These are phyloP conservation scores for Cryptomyrus ogoouensis DNA, from an alignment of 2,113 vertebrate species.

Conservation along the genomic window DNA sequence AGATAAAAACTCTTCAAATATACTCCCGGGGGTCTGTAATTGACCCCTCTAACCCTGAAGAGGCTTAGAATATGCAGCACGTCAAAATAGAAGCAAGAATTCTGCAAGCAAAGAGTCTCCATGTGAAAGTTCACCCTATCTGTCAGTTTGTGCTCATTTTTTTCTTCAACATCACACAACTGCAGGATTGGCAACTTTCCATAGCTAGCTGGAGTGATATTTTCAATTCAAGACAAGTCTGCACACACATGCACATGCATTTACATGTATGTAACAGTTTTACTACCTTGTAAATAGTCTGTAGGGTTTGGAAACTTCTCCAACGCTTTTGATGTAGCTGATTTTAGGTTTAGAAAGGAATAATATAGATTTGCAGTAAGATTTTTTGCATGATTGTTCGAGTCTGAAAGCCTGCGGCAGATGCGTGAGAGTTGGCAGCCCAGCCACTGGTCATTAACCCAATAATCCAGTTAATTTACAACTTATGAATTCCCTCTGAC, in stretches of 20 bases:
- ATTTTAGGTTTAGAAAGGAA: neutral
- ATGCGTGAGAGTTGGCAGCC: neutral
- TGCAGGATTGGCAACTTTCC: neutral
- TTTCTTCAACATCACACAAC: neutral
- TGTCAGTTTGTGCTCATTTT: neutral
- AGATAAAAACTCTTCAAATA: neutral
- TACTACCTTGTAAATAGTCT: neutral
- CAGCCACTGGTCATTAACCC: neutral
- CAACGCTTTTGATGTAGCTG: neutral
- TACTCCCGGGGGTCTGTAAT: neutral
- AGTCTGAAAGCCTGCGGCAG: neutral
- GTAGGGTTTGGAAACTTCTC: neutral
- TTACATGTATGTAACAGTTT: neutral
- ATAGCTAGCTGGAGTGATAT: neutral
- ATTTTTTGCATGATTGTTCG: neutral
- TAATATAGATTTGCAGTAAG: neutral
- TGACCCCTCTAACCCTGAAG: neutral
- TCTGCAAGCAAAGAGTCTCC: neutral
- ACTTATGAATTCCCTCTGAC: neutral
- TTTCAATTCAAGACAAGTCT: neutral
- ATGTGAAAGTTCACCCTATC: neutral
- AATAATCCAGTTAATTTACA: neutral
- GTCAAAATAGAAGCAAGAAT: neutral
- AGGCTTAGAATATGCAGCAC: neutral
- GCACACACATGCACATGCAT: neutral